phyloP scores from a whole-genome alignment of 2,888 invertebrate genomes.

The Iselma pallidipennis region DNA sequence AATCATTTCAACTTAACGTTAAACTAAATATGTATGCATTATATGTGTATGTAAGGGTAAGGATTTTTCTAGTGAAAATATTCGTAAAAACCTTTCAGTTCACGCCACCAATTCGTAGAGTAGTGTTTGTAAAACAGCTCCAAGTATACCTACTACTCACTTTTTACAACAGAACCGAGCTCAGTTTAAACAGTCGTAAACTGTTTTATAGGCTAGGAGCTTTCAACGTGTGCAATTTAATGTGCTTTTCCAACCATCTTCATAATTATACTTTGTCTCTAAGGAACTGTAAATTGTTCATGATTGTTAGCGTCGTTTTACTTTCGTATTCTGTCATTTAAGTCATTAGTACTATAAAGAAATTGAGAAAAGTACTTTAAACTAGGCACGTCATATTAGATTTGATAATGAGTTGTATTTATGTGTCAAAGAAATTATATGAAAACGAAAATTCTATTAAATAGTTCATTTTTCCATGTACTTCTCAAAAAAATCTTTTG shows the following conservation, averaged over 20 bases:
- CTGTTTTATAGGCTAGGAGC: conserved; percentile 52
- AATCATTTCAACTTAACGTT: not conserved
- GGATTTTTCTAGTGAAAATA: conserved; percentile 18
- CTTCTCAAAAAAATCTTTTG: no score
- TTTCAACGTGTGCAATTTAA: conserved; percentile 52
- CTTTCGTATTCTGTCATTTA: conserved; percentile 31
- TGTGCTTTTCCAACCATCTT: conserved; percentile 49
- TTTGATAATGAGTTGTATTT: no score
- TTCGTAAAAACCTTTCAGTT: conserved; percentile 20
- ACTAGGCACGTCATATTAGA: no score
- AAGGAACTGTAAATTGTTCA: conserved; percentile 47
- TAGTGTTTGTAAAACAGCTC: conserved; percentile 4
- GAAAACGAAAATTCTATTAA: no score
- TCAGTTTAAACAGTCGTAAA: conserved; percentile 53
- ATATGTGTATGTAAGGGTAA: not conserved
- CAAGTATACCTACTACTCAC: conserved; percentile 10
- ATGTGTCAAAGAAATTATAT: no score
- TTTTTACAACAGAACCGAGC: conserved; percentile 32
- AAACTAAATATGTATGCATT: not conserved
- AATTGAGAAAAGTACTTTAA: conserved; percentile 25
- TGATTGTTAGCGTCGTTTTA: conserved; percentile 42
- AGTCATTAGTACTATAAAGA: conserved; percentile 29
- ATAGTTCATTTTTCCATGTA: no score
- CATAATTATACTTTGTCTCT: conserved; percentile 52
- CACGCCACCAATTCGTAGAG: not conserved